Conservation (phyloP, 2,113 vertebrate species). For the Perognathus longimembris region DNA sequence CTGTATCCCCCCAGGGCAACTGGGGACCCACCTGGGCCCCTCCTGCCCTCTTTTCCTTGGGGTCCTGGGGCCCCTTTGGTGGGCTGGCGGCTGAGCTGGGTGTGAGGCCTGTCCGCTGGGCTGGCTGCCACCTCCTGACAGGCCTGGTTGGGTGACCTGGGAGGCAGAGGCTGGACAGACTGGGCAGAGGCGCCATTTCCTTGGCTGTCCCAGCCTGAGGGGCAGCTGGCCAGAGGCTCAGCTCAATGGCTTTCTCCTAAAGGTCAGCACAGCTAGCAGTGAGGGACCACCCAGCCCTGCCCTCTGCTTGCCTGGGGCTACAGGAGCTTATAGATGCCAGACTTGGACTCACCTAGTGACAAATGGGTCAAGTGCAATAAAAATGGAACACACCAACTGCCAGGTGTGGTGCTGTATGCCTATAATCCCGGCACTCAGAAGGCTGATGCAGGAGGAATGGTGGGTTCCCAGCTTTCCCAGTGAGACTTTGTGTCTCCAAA, state of each 20-base stretch:
- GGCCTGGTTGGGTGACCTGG: rapidly evolving
- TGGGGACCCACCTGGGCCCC: background rate
- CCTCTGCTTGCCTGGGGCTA: background rate
- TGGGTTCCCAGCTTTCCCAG: background rate
- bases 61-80: background rate
- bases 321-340: too few species aligned
- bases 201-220: background rate
- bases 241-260: background rate
- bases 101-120: too few species aligned
- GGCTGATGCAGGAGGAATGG: background rate
- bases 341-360: too few species aligned
- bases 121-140: background rate
- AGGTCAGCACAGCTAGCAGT: background rate
- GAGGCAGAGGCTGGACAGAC: background rate
- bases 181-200: background rate
- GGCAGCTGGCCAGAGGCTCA: background rate
- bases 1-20: background rate
- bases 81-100: background rate
- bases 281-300: background rate
- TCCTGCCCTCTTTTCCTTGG: background rate
- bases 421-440: background rate
- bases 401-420: background rate
- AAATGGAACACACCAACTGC: background rate
- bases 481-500: too few species aligned
- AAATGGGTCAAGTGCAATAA: background rate